Base-by-base conservation (phyloP, 1,140 invertebrate genomes). In the Colletes gigas region DNA sequence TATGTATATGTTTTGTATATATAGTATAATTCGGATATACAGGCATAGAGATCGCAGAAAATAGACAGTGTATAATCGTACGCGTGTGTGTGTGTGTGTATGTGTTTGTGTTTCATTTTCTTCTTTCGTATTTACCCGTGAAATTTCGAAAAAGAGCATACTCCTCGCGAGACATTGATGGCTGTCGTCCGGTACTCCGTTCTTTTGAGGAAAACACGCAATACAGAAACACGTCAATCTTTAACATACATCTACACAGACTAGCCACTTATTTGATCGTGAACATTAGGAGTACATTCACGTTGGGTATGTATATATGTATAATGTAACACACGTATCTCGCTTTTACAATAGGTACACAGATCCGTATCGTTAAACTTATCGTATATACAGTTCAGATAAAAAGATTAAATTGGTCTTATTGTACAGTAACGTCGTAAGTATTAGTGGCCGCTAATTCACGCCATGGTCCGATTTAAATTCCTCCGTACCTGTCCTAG, bases 31-130 rank as follows among this genome's bases (percentile, higher is more conserved):
- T 85, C 68, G 83, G 55, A 74, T 57, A 78, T 73, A 84, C 50
- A 81, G 83, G 83, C 83, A 47, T 84, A 84, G 83, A 85, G 82
- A 83, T 84, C 83, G 83, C 83, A 77, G 83, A 85, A 84, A 85
- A 85, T 81, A 85, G 82, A 84, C 19, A 71, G 21, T 68, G 74
- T 62, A 77, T 41, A 81, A 50, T 44, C 5, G 44, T 44, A 44
- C 8, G 19, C 65, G 44, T 63, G 47, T n/a, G 70, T 72, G 44
- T 63, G 47, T n/a, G 70, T 73, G 21, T 72, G 41, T 72, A 14
- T 72, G 17, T 69, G 30, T 65, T 39, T 65, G 59, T 57, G 44
- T 41, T 50, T 70, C 44, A 67, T 39, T 21, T 15, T 66, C 21
- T 19, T 52, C 54, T 17, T 52, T 47, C 63, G 39, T 73, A 74